Conservation (phyloP, 1,140 invertebrate genomes). For the Lucilia cuprina region DNA sequence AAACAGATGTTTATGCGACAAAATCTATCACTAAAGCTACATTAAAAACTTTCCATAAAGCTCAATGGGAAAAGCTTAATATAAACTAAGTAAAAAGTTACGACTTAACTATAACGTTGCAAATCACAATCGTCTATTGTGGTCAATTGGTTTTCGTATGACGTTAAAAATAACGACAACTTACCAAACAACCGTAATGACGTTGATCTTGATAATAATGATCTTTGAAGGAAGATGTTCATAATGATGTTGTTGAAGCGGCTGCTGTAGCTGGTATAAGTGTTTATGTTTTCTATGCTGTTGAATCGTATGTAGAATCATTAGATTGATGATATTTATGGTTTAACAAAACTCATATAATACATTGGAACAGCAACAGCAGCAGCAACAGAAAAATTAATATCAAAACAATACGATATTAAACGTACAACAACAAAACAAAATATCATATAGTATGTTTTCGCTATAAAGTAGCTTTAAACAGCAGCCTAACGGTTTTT, state of each 20-base stretch:
- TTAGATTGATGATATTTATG: slow-evolving; percentile 34
- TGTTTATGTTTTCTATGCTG: not conserved
- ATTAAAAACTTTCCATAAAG: too few species aligned
- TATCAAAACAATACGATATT: not conserved
- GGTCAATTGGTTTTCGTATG: not conserved
- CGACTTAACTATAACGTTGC: too few species aligned
- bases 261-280: not conserved
- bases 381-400: not conserved
- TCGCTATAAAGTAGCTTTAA: not conserved
- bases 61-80: too few species aligned
- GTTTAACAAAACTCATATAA: slow-evolving; percentile 19
- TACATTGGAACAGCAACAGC: not conserved
- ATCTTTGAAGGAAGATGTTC: not conserved
- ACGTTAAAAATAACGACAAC: not conserved
- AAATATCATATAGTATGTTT: not conserved
- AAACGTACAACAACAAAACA: not conserved
- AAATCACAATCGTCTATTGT: not conserved
- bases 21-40: too few species aligned
- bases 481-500: slow-evolving; percentile 25
- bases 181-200: not conserved
- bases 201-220: not conserved
- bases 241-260: not conserved
- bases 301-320: slow-evolving; percentile 12
- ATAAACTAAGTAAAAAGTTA: too few species aligned
- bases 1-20: too few species aligned